Evolutionary conservation across 1,140 invertebrate genomes (phyloP).

Genomic region (Gryon sp.): DNA sequence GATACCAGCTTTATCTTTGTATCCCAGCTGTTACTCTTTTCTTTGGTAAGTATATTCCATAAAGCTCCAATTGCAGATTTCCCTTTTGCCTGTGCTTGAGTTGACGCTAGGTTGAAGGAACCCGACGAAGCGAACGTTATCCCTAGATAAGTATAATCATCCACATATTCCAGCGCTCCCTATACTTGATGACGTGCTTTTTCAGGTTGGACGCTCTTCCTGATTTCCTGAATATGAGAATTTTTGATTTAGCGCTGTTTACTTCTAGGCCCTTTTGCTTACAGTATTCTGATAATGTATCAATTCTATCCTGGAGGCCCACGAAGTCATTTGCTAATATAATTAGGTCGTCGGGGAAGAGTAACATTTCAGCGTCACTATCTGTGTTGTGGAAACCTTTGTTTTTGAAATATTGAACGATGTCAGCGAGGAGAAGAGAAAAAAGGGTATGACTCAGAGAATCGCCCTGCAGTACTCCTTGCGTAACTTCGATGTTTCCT

Average conservation of each 20-base stretch:
- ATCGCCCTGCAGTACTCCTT: neutral
- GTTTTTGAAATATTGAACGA: neutral
- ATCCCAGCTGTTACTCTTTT: neutral
- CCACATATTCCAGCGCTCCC: neutral
- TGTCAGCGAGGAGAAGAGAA: neutral
- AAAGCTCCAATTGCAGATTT: neutral
- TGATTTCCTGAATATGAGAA: too few relatives aligned
- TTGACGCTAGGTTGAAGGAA: neutral
- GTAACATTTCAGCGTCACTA: neutral
- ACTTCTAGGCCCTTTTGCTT: too few relatives aligned
- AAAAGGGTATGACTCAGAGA: neutral
- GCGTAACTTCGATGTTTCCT: too few relatives aligned
- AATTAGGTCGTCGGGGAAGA: conserved; percentile 1
- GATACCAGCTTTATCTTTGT: neutral
- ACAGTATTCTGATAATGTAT: neutral
- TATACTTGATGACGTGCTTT: neutral
- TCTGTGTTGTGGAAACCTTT: neutral
- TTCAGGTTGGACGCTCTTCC: neutral
- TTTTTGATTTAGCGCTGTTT: too few relatives aligned
- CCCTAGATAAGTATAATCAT: neutral
- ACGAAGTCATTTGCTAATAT: neutral
- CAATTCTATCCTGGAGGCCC: neutral
- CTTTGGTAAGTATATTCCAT: neutral
- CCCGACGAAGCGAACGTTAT: neutral
- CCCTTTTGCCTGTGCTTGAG: neutral